Conservation (phyloP, 2,797 vertebrate genomes). For the Hemibagrus guttatus region DNA sequence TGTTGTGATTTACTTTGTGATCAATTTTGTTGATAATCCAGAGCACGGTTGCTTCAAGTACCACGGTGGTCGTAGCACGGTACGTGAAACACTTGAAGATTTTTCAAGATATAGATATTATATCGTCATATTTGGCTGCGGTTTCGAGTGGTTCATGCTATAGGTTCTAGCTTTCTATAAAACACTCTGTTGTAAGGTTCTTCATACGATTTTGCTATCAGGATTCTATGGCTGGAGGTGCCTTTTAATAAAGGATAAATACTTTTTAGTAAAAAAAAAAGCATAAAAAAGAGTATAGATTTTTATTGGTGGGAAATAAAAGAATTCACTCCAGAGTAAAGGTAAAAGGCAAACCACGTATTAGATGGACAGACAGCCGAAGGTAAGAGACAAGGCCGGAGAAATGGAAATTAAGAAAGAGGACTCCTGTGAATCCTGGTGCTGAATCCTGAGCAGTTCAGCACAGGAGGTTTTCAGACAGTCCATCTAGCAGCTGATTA, state of each 20-base stretch:
- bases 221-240: neutral
- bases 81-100: too few relatives aligned
- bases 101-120: neutral
- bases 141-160: neutral
- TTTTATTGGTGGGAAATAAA: neutral
- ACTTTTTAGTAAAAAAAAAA: neutral
- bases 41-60: too few relatives aligned
- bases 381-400: neutral
- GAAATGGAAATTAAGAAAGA: neutral
- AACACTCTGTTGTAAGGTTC: neutral
- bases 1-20: neutral
- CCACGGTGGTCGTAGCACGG: too few relatives aligned
- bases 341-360: neutral
- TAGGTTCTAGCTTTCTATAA: neutral
- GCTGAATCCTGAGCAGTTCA: constrained; percentile 51
- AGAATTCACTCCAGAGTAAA: neutral
- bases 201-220: neutral
- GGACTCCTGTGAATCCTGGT: constrained; percentile 43
- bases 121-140: neutral
- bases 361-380: too few relatives aligned
- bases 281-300: neutral
- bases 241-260: neutral
- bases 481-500: constrained; percentile 70
- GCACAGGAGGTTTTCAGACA: constrained; percentile 67
- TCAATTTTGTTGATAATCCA: neutral